These are phyloP conservation scores for Philaenus spumarius DNA, from an alignment of 1,140 invertebrate species.

Conservation along the genomic window DNA sequence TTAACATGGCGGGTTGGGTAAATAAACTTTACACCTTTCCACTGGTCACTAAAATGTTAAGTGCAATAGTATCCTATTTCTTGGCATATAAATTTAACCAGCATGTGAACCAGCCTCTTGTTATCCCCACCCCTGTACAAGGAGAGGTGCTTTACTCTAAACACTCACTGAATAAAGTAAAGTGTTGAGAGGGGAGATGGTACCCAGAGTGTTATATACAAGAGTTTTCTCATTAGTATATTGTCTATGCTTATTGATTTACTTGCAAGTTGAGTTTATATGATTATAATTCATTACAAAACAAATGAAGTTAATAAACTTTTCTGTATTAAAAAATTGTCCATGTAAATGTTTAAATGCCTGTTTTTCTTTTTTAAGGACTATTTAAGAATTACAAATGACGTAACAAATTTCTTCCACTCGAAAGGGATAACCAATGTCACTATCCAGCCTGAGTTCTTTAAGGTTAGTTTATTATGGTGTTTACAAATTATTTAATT, in stretches of 20 bases:
- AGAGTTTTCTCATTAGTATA: not conserved
- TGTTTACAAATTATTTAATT: not conserved
- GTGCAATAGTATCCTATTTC: too few relatives aligned
- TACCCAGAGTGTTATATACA: too few relatives aligned
- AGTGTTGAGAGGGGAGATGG: too few relatives aligned
- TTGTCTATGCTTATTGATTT: not conserved
- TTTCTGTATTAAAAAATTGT: not conserved
- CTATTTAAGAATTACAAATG: constrained; percentile 53
- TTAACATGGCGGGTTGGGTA: too few relatives aligned
- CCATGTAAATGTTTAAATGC: not conserved
- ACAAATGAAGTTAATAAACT: not conserved
- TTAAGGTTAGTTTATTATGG: constrained; percentile 34
- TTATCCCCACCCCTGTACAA: too few relatives aligned
- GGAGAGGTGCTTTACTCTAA: too few relatives aligned
- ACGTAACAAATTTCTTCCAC: constrained; percentile 59
- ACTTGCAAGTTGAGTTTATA: too few relatives aligned
- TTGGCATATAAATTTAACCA: too few relatives aligned
- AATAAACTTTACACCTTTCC: too few relatives aligned
- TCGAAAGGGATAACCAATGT: constrained; percentile 67
- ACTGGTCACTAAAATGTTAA: too few relatives aligned
- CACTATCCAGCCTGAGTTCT: constrained; percentile 74
- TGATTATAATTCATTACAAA: not conserved
- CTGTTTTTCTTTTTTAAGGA: constrained; percentile 42
- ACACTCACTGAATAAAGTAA: too few relatives aligned
- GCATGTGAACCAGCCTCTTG: too few relatives aligned